phyloP scores from a whole-genome alignment of 1,140 invertebrate genomes.

The Apocrypta bakeri region DNA sequence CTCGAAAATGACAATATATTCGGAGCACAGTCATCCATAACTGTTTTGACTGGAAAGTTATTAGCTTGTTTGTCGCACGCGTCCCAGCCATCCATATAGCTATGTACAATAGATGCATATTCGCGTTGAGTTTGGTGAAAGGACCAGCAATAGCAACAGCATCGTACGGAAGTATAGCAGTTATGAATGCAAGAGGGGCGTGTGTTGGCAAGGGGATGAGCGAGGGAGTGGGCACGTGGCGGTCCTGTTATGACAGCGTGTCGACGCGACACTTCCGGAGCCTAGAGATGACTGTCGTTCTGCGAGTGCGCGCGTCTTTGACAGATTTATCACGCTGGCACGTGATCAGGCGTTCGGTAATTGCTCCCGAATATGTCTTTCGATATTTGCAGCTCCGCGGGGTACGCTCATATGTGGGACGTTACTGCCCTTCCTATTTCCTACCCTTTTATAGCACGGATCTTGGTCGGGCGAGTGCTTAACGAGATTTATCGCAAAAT shows the following conservation, averaged over 20 bases:
- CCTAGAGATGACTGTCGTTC: conserved; percentile 33
- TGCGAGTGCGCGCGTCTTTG: conserved; percentile 51
- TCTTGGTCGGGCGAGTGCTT: conserved; percentile 36
- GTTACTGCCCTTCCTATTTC: background rate
- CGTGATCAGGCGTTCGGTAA: conserved; percentile 59
- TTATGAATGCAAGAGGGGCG: conserved; percentile 65
- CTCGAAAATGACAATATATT: background rate
- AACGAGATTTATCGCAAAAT: conserved; percentile 46
- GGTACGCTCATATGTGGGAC: background rate
- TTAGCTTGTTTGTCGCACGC: conserved; percentile 10
- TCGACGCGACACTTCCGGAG: conserved; percentile 65
- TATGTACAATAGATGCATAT: background rate
- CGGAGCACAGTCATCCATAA: background rate
- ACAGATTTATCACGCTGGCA: conserved; percentile 65
- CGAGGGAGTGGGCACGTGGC: conserved; percentile 45
- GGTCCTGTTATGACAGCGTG: conserved; percentile 70
- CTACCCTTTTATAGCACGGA: background rate
- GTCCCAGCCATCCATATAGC: background rate
- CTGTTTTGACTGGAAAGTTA: background rate
- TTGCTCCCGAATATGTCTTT: conserved; percentile 58
- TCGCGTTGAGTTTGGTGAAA: background rate
- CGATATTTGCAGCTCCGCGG: background rate
- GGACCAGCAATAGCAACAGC: background rate
- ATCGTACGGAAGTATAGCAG: conserved; percentile 47
- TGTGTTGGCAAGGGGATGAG: conserved; percentile 39